Percentiles rank a stretch among this genome's conserved stretches.
Conservation (phyloP, 92 coral and sea anemone species). For the Phymanthus crucifer region DNA sequence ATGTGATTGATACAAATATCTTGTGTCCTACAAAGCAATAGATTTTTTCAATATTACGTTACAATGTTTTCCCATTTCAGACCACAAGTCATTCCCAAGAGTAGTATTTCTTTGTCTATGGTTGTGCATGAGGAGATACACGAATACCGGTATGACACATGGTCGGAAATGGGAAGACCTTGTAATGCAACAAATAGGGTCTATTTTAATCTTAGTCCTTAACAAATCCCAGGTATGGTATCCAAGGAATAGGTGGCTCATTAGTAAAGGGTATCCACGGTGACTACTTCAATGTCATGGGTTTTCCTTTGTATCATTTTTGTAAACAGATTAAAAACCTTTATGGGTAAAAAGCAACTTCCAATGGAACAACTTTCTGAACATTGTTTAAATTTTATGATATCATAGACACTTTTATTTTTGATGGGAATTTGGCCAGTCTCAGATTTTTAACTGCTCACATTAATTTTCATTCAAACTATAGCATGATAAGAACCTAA, state of each 20-base stretch:
- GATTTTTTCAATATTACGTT: too few species aligned
- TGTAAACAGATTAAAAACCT: constrained; percentile 71
- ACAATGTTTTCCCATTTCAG: too few species aligned
- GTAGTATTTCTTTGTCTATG: too few species aligned
- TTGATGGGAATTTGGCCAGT: too few species aligned
- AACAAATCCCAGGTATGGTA: constrained; percentile 72
- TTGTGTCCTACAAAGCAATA: too few species aligned
- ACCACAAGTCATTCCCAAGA: too few species aligned
- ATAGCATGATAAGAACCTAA: neutral
- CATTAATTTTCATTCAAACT: neutral
- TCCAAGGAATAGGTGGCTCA: constrained; percentile 94
- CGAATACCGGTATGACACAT: too few species aligned
- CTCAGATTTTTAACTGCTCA: too few species aligned
- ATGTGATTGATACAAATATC: neutral
- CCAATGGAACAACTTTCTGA: neutral
- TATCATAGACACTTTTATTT: too few species aligned
- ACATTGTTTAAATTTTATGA: neutral
- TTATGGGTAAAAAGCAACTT: constrained; percentile 13
- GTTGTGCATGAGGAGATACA: too few species aligned
- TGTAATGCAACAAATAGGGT: neutral
- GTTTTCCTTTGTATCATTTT: constrained; percentile 90
- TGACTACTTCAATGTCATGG: constrained; percentile 93
- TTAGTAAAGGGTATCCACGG: constrained; percentile 87
- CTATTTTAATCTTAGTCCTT: constrained; percentile 41
- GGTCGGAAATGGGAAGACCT: too few species aligned